These are phyloP conservation scores for Sebastes schlegelii DNA, from an alignment of 2,113 vertebrate genomes.

Conservation along the genomic window DNA sequence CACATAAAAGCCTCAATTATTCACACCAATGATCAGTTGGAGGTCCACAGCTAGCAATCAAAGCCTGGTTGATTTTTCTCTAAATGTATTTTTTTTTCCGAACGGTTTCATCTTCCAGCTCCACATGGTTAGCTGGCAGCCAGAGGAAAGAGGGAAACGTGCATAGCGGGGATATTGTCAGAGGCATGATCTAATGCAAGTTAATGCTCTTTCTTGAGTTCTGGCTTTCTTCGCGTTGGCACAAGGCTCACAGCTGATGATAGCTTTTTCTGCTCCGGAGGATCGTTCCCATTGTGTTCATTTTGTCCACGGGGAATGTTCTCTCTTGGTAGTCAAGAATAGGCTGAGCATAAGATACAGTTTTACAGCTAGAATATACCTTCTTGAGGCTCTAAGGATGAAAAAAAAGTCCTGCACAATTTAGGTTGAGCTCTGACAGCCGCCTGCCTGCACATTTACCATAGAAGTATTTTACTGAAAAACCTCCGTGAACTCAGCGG, in stretches of 20 bases:
- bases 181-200: conserved; percentile 41
- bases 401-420: conserved; percentile 17
- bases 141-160: conserved; percentile 5
- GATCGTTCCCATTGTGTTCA: conserved; percentile 36
- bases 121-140: conserved; percentile 19
- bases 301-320: conserved; percentile 51
- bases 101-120: conserved; percentile 40
- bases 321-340: conserved; percentile 37
- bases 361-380: conserved; percentile 41
- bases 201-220: conserved; percentile 38
- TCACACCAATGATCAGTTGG: conserved; percentile 37
- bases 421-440: conserved; percentile 40
- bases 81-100: conserved; percentile 33
- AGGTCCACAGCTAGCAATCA: conserved; percentile 40
- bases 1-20: conserved; percentile 51
- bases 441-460: conserved; percentile 20
- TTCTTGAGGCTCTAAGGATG: conserved; percentile 7
- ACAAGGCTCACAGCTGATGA: conserved; percentile 42
- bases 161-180: conserved; percentile 31
- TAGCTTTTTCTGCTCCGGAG: conserved; percentile 40
- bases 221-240: conserved; percentile 35
- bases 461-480: conserved; percentile 20
- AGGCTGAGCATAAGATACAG: conserved; percentile 27
- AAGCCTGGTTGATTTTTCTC: conserved; percentile 38
- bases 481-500: conserved; percentile 19